Conservation (phyloP, 2,888 invertebrate genomes). For the Synanthedon andrenaeformis region DNA sequence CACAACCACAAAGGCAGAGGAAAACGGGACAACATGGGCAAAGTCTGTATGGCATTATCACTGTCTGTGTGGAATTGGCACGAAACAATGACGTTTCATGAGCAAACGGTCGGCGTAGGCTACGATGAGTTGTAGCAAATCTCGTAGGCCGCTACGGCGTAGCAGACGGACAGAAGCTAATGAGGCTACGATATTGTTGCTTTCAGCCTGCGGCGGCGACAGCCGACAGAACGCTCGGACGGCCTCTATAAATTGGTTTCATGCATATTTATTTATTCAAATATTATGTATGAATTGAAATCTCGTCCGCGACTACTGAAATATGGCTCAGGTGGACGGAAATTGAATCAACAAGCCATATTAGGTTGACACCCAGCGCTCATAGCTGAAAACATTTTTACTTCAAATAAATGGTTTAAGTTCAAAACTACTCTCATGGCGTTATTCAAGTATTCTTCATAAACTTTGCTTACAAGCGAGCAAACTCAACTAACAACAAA, state of each 20-base stretch:
- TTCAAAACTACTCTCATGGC: constrained; percentile 19
- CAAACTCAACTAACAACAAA: constrained; percentile 22
- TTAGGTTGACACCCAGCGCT: constrained; percentile 38
- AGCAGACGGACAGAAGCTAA: constrained; percentile 41
- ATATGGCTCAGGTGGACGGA: constrained; percentile 49
- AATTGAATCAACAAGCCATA: constrained; percentile 59
- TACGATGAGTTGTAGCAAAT: constrained; percentile 28
- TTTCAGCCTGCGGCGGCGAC: constrained; percentile 30
- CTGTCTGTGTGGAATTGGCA: constrained; percentile 11
- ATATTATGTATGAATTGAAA: constrained; percentile 68
- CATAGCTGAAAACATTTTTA: constrained; percentile 17
- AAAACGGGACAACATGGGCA: constrained; percentile 4
- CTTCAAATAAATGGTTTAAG: constrained; percentile 13
- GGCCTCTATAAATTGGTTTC: constrained; percentile 68
- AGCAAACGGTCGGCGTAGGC: constrained; percentile 26
- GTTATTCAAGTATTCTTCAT: constrained; percentile 30
- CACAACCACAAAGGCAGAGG: constrained; percentile 5
- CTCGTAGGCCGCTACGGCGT: constrained; percentile 35
- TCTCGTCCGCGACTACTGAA: constrained; percentile 59
- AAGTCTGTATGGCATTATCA: too few species aligned
- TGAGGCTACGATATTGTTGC: constrained; percentile 59
- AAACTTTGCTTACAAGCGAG: constrained; percentile 20
- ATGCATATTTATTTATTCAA: constrained; percentile 72
- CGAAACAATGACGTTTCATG: constrained; percentile 8
- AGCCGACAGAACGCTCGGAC: constrained; percentile 13